phyloP scores from a whole-genome alignment of 2,888 invertebrate species.

The Drosophila cyrtoloma region DNA sequence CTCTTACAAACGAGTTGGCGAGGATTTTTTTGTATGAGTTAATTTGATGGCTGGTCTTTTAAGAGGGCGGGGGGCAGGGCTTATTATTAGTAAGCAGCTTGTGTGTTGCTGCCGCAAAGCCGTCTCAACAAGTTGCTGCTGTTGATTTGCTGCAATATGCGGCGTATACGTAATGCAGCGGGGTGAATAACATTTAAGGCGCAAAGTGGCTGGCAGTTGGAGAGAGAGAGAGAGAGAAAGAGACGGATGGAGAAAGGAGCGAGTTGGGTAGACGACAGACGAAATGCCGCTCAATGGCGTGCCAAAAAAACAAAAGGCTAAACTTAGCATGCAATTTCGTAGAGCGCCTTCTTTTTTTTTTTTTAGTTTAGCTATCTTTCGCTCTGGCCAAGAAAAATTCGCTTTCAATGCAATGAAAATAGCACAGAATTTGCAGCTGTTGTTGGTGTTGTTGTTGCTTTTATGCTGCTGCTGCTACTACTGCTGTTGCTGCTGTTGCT shows the following conservation, averaged over 20 bases:
- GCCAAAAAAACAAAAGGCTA: conserved; percentile 81
- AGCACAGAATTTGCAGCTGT: conserved; percentile 49
- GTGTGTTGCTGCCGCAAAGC: conserved; percentile 43
- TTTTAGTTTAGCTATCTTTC: conserved; percentile 3
- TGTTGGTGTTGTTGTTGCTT: conserved; percentile 1
- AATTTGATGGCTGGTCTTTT: conserved; percentile 17
- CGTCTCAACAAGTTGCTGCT: conserved; percentile 72
- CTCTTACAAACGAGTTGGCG: not conserved
- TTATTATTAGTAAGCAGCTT: conserved; percentile 52
- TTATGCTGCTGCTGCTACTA: not conserved
- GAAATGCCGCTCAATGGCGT: conserved; percentile 79
- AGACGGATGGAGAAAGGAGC: conserved; percentile 1
- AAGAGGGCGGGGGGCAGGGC: conserved; percentile 16
- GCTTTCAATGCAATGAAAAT: conserved; percentile 78
- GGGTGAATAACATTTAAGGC: conserved; percentile 73
- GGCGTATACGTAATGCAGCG: conserved; percentile 73
- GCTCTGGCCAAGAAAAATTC: conserved; percentile 60
- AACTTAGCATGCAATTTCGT: conserved; percentile 77
- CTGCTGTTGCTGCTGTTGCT: not conserved
- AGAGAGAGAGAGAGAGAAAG: not conserved
- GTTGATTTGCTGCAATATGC: conserved; percentile 34
- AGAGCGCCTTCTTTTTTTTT: conserved; percentile 19
- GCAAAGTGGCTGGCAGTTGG: conserved; percentile 13
- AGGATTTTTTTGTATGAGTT: conserved; percentile 26
- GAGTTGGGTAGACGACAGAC: conserved; percentile 10